These are phyloP conservation scores for Macropodus opercularis DNA, from an alignment of 2,797 vertebrate genomes.

Conservation along the genomic window DNA sequence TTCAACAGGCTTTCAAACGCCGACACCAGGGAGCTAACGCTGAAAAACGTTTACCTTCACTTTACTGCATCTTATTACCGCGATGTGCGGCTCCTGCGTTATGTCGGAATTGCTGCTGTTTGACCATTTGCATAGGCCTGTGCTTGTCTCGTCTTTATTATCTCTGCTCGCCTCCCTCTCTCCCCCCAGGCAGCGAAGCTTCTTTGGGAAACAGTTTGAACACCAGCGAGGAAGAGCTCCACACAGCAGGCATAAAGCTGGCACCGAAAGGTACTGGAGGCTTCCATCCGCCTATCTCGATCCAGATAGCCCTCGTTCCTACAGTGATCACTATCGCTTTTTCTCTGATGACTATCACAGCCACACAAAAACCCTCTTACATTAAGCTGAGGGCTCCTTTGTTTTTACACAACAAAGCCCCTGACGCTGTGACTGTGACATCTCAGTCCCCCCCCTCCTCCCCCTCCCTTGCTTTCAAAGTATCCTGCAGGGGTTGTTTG, in stretches of 20 bases:
- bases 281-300: slow-evolving; percentile 52
- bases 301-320: slow-evolving; percentile 57
- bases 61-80: slow-evolving; percentile 39
- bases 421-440: slow-evolving; percentile 40
- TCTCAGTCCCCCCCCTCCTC: slow-evolving; percentile 15
- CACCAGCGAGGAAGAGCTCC: slow-evolving; percentile 84
- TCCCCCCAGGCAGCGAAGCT: slow-evolving; percentile 78
- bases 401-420: slow-evolving; percentile 73
- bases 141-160: slow-evolving; percentile 44
- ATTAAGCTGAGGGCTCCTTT: slow-evolving; percentile 55
- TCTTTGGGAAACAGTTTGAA: slow-evolving; percentile 84
- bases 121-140: slow-evolving; percentile 51
- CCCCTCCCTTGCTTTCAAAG: slow-evolving; percentile 13
- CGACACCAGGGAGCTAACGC: slow-evolving; percentile 49
- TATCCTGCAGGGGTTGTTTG: slow-evolving; percentile 55
- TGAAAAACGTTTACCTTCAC: slow-evolving; percentile 46
- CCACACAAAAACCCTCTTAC: slow-evolving; percentile 46
- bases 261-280: slow-evolving; percentile 77
- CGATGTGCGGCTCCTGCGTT: slow-evolving; percentile 30
- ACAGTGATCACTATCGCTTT: slow-evolving; percentile 64
- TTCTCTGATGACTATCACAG: slow-evolving; percentile 63
- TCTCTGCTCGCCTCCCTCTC: slow-evolving; percentile 22
- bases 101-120: slow-evolving; percentile 30
- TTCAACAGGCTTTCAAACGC: slow-evolving; percentile 41
- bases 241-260: slow-evolving; percentile 73